Evolutionary conservation across 2,888 invertebrate species (phyloP).

Genomic region (Notodonta dromedarius): DNA sequence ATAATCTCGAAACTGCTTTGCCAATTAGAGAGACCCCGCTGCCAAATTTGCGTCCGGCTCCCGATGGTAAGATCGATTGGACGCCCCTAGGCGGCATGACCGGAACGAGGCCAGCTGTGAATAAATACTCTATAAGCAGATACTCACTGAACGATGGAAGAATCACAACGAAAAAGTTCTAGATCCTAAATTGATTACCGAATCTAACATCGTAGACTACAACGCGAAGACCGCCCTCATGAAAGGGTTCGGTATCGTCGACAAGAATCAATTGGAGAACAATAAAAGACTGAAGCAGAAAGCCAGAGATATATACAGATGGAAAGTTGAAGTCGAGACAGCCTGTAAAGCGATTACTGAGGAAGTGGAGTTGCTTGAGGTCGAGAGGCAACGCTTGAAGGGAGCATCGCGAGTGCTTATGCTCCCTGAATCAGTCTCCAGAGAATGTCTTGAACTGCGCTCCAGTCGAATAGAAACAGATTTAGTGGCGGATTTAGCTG

Average conservation of each 20-base stretch:
- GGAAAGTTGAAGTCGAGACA: conserved; percentile 90
- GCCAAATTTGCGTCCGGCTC: conserved; percentile 82
- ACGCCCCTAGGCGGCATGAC: conserved; percentile 88
- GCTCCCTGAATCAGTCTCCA: conserved; percentile 89
- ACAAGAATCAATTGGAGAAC: conserved; percentile 87
- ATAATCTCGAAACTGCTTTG: conserved; percentile 14
- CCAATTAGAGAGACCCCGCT: conserved; percentile 53
- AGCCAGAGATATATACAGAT: conserved; percentile 87
- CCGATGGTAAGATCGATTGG: conserved; percentile 89
- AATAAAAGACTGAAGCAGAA: conserved; percentile 86
- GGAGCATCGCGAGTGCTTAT: conserved; percentile 87
- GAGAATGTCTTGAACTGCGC: conserved; percentile 89
- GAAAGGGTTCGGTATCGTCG: conserved; percentile 85
- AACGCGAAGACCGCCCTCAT: conserved; percentile 86
- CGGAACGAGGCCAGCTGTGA: conserved; percentile 89
- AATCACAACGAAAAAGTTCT: conserved; percentile 82
- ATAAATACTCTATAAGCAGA: conserved; percentile 89
- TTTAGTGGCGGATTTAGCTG: conserved; percentile 89
- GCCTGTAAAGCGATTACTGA: conserved; percentile 87
- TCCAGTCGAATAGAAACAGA: conserved; percentile 88
- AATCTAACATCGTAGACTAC: conserved; percentile 83
- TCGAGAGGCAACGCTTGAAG: conserved; percentile 87
- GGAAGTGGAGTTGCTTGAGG: conserved; percentile 87
- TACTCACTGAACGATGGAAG: conserved; percentile 89
- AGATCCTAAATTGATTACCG: conserved; percentile 75